phyloP scores from a whole-genome alignment of 2,797 vertebrate species.

The Uromys caudimaculatus region DNA sequence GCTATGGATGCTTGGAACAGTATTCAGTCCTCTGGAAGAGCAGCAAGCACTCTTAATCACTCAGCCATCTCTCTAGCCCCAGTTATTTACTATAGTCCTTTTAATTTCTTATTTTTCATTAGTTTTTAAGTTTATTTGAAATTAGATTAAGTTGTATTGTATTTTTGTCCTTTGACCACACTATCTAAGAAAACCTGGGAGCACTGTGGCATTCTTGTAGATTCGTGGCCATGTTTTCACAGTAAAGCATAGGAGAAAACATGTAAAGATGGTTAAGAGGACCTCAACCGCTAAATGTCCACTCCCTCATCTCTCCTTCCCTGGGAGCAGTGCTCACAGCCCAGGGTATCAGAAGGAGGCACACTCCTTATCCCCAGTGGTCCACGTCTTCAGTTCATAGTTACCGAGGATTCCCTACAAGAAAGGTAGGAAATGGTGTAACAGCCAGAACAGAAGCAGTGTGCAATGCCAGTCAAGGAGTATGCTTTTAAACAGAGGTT shows the following conservation, averaged over 20 bases:
- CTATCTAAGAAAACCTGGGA: background rate
- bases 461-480: background rate
- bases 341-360: background rate
- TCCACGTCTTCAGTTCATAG: background rate
- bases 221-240: background rate
- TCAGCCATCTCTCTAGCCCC: background rate
- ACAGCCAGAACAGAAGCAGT: background rate
- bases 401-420: background rate
- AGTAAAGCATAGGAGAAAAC: background rate
- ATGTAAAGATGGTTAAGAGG: background rate
- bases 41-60: background rate
- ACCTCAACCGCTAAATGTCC: background rate
- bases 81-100: background rate
- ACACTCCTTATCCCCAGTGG: background rate
- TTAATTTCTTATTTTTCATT: conserved; percentile 3
- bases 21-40: background rate
- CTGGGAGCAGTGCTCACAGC: background rate
- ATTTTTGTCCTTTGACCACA: background rate
- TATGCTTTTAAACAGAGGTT: background rate
- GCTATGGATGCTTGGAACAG: background rate
- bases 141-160: background rate
- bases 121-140: background rate
- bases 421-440: background rate
- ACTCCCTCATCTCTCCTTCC: background rate
- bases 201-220: background rate